These are phyloP conservation scores for Sesia apiformis DNA, from an alignment of 2,888 invertebrate genomes.

Conservation along the genomic window DNA sequence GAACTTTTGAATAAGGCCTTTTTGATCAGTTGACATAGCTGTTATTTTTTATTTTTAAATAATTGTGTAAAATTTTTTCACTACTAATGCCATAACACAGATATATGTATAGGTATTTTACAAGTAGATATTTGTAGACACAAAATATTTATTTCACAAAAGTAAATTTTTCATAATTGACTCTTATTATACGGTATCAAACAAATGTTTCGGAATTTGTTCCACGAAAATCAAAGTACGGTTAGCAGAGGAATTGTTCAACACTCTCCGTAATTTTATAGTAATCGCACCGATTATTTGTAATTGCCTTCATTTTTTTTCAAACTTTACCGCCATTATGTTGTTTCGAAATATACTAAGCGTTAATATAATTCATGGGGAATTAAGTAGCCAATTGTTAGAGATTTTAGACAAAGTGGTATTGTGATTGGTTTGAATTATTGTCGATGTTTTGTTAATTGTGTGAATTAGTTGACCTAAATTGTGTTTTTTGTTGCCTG, in stretches of 20 bases:
- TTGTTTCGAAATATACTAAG: slow-evolving; percentile 15
- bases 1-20: no score
- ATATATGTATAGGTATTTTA: no score
- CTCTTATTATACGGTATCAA: slow-evolving; percentile 70
- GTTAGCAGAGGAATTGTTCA: slow-evolving; percentile 31
- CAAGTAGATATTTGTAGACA: no score
- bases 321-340: slow-evolving; percentile 30
- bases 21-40: no score
- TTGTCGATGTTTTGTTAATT: no score
- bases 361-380: slow-evolving; percentile 7
- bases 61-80: no score
- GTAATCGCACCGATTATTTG: slow-evolving; percentile 57
- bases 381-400: slow-evolving; percentile 7
- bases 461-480: no score
- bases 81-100: no score
- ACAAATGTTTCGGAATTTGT: slow-evolving; percentile 69
- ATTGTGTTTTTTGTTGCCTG: no score
- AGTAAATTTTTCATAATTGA: slow-evolving; percentile 65
- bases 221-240: slow-evolving; percentile 63
- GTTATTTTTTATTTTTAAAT: no score
- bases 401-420: slow-evolving; percentile 1
- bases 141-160: slow-evolving; percentile 18
- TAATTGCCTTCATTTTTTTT: slow-evolving; percentile 53
- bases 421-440: not conserved
- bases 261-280: slow-evolving; percentile 8